Evolutionary conservation across 1,140 invertebrate species (phyloP), one percentile per base, ranked within the genome.

Genomic region (Charaxes varanes): DNA sequence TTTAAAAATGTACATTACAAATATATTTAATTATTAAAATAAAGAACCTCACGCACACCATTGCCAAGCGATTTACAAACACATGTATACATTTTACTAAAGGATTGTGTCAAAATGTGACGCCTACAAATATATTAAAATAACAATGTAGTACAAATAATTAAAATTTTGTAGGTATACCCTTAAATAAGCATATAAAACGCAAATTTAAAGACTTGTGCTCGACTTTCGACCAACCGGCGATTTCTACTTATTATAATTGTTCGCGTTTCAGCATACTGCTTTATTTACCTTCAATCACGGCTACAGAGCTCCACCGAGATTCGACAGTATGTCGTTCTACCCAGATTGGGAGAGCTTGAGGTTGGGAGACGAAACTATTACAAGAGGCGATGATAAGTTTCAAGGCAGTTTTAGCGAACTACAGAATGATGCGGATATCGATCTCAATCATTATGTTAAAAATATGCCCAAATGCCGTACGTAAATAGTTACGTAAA

Each of bases 291-390:
- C 43, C 2, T 81, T 53, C 33, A 58, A 62, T 37, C 32, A 66
- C n/a, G 72, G 71, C 4, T 32, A 44, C 6, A 53, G 23, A 27
- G 3, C 35, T 6, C 38, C 62, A 5, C 61, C 45, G 16, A 41
- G 46, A 35, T 74, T 67, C 32, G 43, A 58, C 4, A 12, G 14
- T 15, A 45, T 40, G 2, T 61, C 35, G 12, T 73, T 77, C 44
- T 62, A 64, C 30, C 59, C 65, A 0, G 53, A 65, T 36, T 81
- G 77, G 77, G 74, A 68, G 35, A 70, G 41, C 24, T 30, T 77
- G 8, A 42, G 60, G 46, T 3, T 24, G 6, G 38, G 7, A 16
- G 50, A 60, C 6, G 46, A 70, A 21, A 5, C 10, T 3, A 76
- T 68, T 41, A 52, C 63, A 14, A 59, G 52, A 32, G 35, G 36